These are phyloP conservation scores for Thrips palmi DNA, from an alignment of 1,140 invertebrate species.

Conservation along the genomic window DNA sequence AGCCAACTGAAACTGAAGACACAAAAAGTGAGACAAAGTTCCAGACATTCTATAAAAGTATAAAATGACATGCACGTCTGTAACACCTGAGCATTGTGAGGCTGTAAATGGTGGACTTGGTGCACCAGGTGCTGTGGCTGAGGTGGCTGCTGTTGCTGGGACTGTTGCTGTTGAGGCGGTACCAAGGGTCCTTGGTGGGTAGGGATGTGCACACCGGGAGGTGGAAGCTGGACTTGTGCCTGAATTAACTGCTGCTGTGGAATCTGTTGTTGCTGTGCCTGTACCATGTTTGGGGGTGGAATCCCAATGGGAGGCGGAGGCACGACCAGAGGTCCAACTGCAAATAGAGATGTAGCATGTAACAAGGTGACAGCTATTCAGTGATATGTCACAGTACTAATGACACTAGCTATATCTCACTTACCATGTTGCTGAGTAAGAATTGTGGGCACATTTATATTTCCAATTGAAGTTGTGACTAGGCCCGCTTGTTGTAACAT, in stretches of 20 bases:
- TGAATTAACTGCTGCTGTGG: conserved; percentile 9
- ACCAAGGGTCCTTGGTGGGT: conserved; percentile 23
- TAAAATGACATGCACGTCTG: no score
- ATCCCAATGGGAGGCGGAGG: conserved; percentile 12
- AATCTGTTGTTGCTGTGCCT: conserved; percentile 11
- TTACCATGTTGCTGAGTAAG: conserved; percentile 7
- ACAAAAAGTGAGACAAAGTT: no score
- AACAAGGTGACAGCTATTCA: neutral
- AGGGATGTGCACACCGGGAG: conserved; percentile 24
- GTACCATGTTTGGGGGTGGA: no score
- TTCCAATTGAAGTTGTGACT: no score
- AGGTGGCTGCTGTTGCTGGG: conserved; percentile 13
- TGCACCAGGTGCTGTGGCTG: conserved; percentile 2
- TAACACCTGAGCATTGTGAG: no score
- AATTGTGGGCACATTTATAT: no score
- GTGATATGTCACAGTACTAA: neutral
- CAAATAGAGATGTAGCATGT: conserved; percentile 10
- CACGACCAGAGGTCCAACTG: conserved; percentile 11
- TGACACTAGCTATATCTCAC: no score
- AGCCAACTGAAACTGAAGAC: no score
- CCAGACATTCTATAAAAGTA: no score
- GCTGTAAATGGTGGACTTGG: neutral
- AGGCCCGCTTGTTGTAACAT: no score
- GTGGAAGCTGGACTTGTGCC: conserved; percentile 20
- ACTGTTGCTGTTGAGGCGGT: conserved; percentile 22